Conservation (phyloP, 2,797 vertebrate genomes). For the Malurus leucopterus region DNA sequence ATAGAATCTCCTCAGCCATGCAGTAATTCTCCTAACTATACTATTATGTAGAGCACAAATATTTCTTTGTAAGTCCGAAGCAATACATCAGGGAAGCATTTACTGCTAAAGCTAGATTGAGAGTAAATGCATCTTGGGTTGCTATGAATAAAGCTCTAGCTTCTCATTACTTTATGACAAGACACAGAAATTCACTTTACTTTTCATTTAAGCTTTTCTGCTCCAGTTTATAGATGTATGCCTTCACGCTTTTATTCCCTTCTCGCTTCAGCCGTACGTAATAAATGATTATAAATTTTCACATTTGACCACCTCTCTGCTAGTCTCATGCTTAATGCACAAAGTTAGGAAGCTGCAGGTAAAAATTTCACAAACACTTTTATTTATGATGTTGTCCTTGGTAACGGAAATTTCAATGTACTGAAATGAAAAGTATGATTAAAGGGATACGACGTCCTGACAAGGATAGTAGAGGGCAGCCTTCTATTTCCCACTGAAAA, state of each 20-base stretch:
- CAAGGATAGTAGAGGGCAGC: slow-evolving; percentile 82
- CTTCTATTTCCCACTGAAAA: slow-evolving; percentile 84
- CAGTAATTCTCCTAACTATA: slow-evolving; percentile 79
- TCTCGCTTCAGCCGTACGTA: slow-evolving; percentile 78
- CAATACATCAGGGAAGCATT: slow-evolving; percentile 84
- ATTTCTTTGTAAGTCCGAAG: slow-evolving; percentile 81
- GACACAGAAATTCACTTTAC: slow-evolving; percentile 89
- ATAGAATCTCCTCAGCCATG: slow-evolving; percentile 77
- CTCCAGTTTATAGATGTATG: slow-evolving; percentile 82
- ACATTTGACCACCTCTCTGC: slow-evolving; percentile 87
- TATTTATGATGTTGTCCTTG: slow-evolving; percentile 97
- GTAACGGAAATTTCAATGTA: slow-evolving; percentile 92
- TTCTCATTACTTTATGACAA: slow-evolving; percentile 87
- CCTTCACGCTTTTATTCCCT: slow-evolving; percentile 86
- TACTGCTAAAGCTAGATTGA: slow-evolving; percentile 77
- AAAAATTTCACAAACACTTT: slow-evolving; percentile 88
- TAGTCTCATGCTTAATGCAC: slow-evolving; percentile 83
- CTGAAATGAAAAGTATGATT: slow-evolving; percentile 98
- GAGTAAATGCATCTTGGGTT: slow-evolving; percentile 78
- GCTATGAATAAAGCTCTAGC: slow-evolving; percentile 84
- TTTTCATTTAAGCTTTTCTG: slow-evolving; percentile 85
- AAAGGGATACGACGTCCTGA: slow-evolving; percentile 84
- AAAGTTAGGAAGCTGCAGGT: slow-evolving; percentile 87
- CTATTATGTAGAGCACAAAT: slow-evolving; percentile 83
- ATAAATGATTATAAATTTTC: slow-evolving; percentile 95